Base-by-base conservation (phyloP, 2,797 vertebrate genomes). In the Alca torda region DNA sequence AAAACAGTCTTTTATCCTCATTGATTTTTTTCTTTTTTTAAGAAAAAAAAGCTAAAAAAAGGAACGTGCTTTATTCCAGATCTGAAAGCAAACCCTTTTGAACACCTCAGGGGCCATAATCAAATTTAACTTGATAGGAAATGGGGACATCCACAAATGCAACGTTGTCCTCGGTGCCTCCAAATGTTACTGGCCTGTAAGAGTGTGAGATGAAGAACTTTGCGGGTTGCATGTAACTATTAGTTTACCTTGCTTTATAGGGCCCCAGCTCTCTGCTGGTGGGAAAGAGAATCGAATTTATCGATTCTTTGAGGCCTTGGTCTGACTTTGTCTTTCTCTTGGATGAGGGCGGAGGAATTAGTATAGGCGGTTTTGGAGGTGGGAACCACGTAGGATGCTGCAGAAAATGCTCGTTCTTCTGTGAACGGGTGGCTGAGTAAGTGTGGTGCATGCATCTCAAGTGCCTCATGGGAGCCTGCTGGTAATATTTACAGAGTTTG, bases 311-410 rank as follows among this genome's bases (percentile, higher is more conserved):
- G 1, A 78, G 78, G 79, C 80, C 68, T 91, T 13, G 26, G 61
- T 74, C 60, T 78, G 61, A 67, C 88, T 88, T 96, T 89, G 80
- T 39, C 63, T 91, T 93, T 68, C 60, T 81, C 35, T 83, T 21
- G 63, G 88, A n/a, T 70, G 69, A 82, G 69, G 90, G 83, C 1
- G 79, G 80, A 83, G 76, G 80, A 81, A 57, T 16, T 24, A 63
- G 80, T 31, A 63, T 37, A 86, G 90, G 93, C 41, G 63, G 70
- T 1, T 57, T 56, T 61, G 92, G 94, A 90, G 65, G 84, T 57
- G 84, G 93, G 80, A 91, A 37, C 84, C 86, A 90, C 0, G 65
- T 94, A 65, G 83, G 86, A 80, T 93, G 92, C 43, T 93, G 89
- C 88, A 91, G 87, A 89, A 94, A 87, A 39, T 3, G 33, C 92